Base-by-base conservation (phyloP, 37 sponge, comb jelly and placozoan genomes). In the Agelas oroides region DNA sequence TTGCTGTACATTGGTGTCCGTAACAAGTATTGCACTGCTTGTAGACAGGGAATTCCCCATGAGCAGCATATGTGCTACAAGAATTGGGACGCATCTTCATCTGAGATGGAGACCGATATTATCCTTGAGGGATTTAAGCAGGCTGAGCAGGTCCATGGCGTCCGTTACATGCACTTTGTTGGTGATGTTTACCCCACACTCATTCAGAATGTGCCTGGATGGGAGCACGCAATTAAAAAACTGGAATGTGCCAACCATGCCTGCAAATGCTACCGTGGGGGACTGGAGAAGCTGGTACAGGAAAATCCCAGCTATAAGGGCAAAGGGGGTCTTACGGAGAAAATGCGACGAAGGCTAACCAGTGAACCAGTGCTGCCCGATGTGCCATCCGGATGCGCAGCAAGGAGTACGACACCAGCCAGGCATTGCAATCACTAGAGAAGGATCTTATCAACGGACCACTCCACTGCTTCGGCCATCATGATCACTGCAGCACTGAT, bases 221-320 rank as follows among this genome's bases (percentile, higher is more conserved):
- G 78, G 78, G 88, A 76, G 0, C 52, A 55, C 24, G 81, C 34
- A 59, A 70, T 87, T 20, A 63, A 30, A 21, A 87, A 87, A 46
- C 17, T 71, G 15, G 88, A 87, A 41, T 87, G 88, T 62, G 74
- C 88, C 0, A 87, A 80, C 59, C 81, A 87, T 53, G 65, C 81
- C 24, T 80, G 80, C 41, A 87, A 87, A 33, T 77, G 82, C 55
- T 89, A 84, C 52, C 58, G 79, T 1, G 33, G 53, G 30, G 54
- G 46, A 34, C 71, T 78, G 1, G 90, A 89, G 46, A 61, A 81
- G 13, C 80, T 80, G 8, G 81, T 34, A 3, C 40, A 60, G 0
- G 69, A 87, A 16, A 87, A 80, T 21, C 57, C 76, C 21, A 5
- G 13, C 8, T 80, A 66, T 59, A 77, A 66, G 27, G 87, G 87